Percentiles rank a stretch among this genome's conserved stretches.
phyloP scores from a whole-genome alignment of 2,888 invertebrate genomes.

The Limenitis arthemis region DNA sequence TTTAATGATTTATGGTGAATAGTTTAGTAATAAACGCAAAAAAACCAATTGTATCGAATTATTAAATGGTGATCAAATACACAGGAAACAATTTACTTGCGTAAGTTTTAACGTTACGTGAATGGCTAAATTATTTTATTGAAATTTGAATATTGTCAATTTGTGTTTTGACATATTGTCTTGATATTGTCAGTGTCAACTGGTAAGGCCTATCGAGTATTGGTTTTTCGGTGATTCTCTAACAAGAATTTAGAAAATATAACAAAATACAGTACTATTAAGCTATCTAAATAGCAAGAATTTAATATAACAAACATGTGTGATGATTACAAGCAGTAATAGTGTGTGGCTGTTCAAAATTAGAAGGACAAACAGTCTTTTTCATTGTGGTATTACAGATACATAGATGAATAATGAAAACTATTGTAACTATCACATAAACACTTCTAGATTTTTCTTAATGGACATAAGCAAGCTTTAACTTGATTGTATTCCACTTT shows the following conservation, averaged over 20 bases:
- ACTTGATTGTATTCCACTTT: constrained; percentile 13
- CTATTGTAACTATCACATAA: constrained; percentile 10
- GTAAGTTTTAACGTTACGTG: not conserved
- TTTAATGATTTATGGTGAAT: too few species aligned
- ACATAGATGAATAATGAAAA: constrained; percentile 12
- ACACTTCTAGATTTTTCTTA: constrained; percentile 7
- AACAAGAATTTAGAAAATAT: not conserved
- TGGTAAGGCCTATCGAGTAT: constrained; percentile 3
- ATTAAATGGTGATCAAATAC: too few species aligned
- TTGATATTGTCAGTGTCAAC: constrained; percentile 10
- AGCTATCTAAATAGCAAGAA: not conserved
- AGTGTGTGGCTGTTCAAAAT: not conserved
- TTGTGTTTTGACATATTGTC: not conserved
- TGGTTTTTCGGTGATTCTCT: not conserved
- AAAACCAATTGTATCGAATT: too few species aligned
- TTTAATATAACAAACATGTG: not conserved
- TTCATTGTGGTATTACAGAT: constrained; percentile 10
- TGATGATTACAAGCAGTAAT: not conserved
- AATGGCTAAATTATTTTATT: not conserved
- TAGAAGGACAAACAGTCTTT: constrained; percentile 1
- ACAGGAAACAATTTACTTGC: too few species aligned
- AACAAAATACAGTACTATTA: not conserved
- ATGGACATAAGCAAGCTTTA: constrained; percentile 21
- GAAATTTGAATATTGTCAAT: constrained; percentile 5
- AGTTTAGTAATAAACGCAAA: too few species aligned